These are phyloP conservation scores for Clarias pachynema DNA, from an alignment of 2,797 vertebrate genomes.

Conservation along the genomic window DNA sequence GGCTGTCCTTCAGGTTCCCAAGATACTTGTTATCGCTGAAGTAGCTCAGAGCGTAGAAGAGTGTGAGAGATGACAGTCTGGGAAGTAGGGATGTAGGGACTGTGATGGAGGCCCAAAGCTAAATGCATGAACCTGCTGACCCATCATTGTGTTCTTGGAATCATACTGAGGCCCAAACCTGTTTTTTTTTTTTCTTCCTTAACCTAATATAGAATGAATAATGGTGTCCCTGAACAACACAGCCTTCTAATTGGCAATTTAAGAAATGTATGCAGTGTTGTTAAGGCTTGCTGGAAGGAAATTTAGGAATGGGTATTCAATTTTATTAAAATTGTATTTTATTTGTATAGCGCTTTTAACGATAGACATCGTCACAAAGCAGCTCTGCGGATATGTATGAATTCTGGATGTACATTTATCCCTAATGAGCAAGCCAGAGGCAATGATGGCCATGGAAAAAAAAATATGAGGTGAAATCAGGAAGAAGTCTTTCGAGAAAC, in stretches of 20 bases:
- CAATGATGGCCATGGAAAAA: background rate
- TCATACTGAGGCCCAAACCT: constrained; percentile 16
- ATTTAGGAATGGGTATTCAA: background rate
- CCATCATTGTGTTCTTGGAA: constrained; percentile 44
- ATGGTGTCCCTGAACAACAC: constrained; percentile 17
- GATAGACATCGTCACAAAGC: too few relatives aligned
- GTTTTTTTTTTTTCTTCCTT: background rate
- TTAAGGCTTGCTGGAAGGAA: background rate
- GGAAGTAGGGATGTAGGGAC: constrained; percentile 30
- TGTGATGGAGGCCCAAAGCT: constrained; percentile 35
- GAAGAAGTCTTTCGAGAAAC: too few relatives aligned
- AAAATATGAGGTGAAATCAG: background rate
- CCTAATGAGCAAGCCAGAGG: too few relatives aligned
- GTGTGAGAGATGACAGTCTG: constrained; percentile 42
- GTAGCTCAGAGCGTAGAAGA: constrained; percentile 32
- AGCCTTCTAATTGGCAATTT: constrained; percentile 37
- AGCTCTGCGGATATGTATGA: too few relatives aligned
- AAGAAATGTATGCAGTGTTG: constrained; percentile 40
- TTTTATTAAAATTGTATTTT: too few relatives aligned
- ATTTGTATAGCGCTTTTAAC: too few relatives aligned
- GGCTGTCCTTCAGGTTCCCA: constrained; percentile 47
- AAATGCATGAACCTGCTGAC: constrained; percentile 36
- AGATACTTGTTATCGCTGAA: constrained; percentile 57
- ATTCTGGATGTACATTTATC: too few relatives aligned
- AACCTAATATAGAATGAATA: constrained; percentile 21